These are phyloP conservation scores for Haemorhous mexicanus DNA, from an alignment of 2,113 vertebrate species.

Conservation along the genomic window DNA sequence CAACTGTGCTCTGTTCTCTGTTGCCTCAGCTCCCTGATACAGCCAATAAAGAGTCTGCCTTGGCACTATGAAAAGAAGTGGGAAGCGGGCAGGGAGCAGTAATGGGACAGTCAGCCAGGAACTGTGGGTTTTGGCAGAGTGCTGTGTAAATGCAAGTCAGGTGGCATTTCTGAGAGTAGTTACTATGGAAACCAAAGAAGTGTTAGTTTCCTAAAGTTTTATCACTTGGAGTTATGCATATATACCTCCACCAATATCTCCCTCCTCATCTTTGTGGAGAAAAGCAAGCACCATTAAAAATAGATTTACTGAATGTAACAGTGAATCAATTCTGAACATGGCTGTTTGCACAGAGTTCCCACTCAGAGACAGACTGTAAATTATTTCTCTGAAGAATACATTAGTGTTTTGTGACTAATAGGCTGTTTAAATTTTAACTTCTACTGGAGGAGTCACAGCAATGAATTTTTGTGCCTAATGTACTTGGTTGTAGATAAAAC, in stretches of 20 bases:
- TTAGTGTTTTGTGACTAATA: not conserved
- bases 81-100: not conserved
- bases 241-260: not conserved
- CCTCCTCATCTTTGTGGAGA: not conserved
- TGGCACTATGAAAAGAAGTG: not conserved
- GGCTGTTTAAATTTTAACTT: not conserved
- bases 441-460: not conserved
- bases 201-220: conserved; percentile 7
- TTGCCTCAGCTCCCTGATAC: not conserved
- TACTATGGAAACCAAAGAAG: conserved; percentile 5
- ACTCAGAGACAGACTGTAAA: not conserved
- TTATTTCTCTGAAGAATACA: conserved; percentile 13
- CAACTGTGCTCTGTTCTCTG: not conserved
- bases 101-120: not conserved
- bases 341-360: not conserved
- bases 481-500: not conserved
- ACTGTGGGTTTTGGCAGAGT: not conserved
- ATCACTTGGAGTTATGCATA: not conserved
- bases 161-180: not conserved
- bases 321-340: not conserved
- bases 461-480: not conserved
- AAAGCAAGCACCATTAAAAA: conserved; percentile 39
- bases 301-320: not conserved
- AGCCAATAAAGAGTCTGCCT: not conserved
- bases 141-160: not conserved